These are phyloP conservation scores for Cyclina sinensis DNA, from an alignment of 1,140 invertebrate species.

Conservation along the genomic window DNA sequence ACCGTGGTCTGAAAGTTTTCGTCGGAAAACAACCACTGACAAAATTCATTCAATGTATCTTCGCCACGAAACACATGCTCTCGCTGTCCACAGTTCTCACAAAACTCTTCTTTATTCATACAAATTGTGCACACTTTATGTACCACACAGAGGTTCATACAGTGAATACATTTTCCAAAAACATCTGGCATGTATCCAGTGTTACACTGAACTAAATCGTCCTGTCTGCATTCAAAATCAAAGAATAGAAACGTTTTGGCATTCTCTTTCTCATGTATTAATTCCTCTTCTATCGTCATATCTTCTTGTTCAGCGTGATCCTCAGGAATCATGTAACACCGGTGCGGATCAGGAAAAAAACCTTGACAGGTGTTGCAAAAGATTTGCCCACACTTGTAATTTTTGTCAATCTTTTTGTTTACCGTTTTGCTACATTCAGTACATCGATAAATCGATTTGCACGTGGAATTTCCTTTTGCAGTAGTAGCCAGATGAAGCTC, in stretches of 20 bases:
- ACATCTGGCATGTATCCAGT: background rate
- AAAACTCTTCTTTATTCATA: too few species aligned
- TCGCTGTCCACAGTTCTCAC: too few species aligned
- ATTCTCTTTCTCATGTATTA: background rate
- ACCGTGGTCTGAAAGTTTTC: constrained; percentile 30
- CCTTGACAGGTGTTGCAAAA: background rate
- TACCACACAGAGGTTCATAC: background rate
- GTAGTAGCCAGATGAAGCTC: background rate
- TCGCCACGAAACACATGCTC: too few species aligned
- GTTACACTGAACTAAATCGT: background rate
- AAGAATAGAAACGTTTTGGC: background rate
- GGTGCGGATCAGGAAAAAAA: background rate
- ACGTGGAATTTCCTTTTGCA: background rate
- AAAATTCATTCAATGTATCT: background rate
- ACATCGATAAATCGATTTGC: background rate
- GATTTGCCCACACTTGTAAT: too few species aligned
- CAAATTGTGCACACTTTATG: background rate
- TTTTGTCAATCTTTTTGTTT: background rate
- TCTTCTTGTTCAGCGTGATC: background rate
- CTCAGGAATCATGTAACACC: background rate
- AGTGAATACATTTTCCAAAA: background rate
- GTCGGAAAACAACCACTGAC: constrained; percentile 23
- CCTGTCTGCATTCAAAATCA: background rate
- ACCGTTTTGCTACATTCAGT: background rate
- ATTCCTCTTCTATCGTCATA: background rate